Evolutionary conservation across 1,140 invertebrate species (phyloP).

Genomic region (Sitodiplosis mosellana): DNA sequence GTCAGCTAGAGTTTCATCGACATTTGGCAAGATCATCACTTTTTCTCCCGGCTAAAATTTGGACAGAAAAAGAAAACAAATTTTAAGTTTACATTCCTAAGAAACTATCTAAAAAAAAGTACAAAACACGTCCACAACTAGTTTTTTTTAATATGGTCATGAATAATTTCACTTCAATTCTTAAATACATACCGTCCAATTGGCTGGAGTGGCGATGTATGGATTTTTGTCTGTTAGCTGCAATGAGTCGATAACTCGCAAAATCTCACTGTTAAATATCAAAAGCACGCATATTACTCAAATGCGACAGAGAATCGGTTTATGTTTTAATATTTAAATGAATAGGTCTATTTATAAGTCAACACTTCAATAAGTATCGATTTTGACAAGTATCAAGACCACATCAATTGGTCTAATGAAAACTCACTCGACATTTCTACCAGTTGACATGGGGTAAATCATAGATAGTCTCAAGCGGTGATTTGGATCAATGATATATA

Average conservation of each 20-base stretch:
- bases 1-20: slow-evolving; percentile 48
- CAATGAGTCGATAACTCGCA: slow-evolving; percentile 74
- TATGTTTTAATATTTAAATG: neutral
- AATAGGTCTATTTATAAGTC: too few species aligned
- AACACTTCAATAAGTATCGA: neutral
- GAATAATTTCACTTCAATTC: neutral
- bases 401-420: neutral
- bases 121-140: too few species aligned
- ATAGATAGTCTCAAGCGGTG: slow-evolving; percentile 71
- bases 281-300: slow-evolving; percentile 13
- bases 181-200: slow-evolving; percentile 53
- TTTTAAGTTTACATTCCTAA: too few species aligned
- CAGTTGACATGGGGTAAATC: slow-evolving; percentile 79
- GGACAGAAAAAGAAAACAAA: neutral
- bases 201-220: slow-evolving; percentile 65
- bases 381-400: neutral
- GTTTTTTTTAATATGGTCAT: neutral
- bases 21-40: slow-evolving; percentile 64
- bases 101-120: too few species aligned
- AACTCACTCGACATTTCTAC: slow-evolving; percentile 78
- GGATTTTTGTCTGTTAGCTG: slow-evolving; percentile 55
- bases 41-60: slow-evolving; percentile 46
- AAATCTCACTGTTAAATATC: slow-evolving; percentile 76
- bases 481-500: slow-evolving; percentile 76
- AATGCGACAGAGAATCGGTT: neutral